Conservation (phyloP, 2,113 vertebrate genomes). For the Cinclus cinclus region DNA sequence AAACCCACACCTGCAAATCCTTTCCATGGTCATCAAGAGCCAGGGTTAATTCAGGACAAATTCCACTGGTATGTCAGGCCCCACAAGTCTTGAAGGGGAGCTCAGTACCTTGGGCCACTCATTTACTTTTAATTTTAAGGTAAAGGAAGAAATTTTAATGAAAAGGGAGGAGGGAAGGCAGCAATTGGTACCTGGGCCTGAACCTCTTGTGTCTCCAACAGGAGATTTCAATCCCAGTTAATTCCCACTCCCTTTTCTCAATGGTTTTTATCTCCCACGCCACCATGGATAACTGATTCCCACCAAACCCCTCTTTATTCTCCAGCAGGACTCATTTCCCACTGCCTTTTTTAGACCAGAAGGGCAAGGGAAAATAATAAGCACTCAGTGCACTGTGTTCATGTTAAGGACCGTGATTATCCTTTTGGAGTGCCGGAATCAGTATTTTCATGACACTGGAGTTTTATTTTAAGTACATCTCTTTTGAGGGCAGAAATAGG, state of each 20-base stretch:
- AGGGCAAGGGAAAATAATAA: slow-evolving; percentile 6
- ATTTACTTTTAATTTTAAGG: not conserved
- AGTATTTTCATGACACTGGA: not conserved
- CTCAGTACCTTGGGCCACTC: not conserved
- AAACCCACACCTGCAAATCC: not conserved
- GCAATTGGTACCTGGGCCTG: not conserved
- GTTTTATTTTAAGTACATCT: slow-evolving; percentile 18
- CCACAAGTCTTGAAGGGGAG: not conserved
- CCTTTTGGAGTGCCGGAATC: not conserved
- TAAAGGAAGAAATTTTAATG: not conserved
- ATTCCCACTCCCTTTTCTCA: not conserved
- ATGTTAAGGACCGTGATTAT: not conserved
- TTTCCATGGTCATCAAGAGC: not conserved
- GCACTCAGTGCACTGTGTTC: not conserved
- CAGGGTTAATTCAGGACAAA: not conserved
- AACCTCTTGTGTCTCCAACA: not conserved
- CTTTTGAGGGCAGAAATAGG: not conserved
- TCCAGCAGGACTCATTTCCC: not conserved
- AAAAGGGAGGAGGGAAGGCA: not conserved
- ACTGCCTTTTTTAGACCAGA: not conserved
- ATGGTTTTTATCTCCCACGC: not conserved
- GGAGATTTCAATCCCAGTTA: not conserved
- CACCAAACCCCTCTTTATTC: not conserved
- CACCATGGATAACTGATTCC: not conserved
- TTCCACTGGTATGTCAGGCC: not conserved